Percentiles rank a stretch among this genome's conserved stretches.
phyloP scores from a whole-genome alignment of 2,797 vertebrate species.

The Siniperca scherzeri region DNA sequence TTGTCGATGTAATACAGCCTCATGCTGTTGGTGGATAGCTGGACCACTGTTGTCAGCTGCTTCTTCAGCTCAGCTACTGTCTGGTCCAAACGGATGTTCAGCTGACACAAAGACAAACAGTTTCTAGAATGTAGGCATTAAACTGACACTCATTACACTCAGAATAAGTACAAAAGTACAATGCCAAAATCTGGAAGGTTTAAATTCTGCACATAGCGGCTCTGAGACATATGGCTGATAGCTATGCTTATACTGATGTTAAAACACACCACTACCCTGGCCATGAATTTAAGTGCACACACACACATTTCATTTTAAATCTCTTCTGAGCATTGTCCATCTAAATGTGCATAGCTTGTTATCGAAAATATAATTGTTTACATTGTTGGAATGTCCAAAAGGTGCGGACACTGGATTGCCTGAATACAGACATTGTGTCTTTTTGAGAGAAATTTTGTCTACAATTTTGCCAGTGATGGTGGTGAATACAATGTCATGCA shows the following conservation, averaged over 20 bases:
- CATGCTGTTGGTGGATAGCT: slow-evolving; percentile 93
- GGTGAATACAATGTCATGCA: neutral
- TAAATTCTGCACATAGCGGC: neutral
- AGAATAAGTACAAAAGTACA: neutral
- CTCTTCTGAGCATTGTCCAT: neutral
- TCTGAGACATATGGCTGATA: neutral
- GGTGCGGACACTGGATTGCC: neutral
- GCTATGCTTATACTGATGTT: neutral
- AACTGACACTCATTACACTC: neutral
- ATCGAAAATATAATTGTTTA: too few species aligned
- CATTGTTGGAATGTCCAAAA: too few species aligned
- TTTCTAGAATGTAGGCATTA: neutral
- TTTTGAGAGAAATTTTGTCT: too few species aligned
- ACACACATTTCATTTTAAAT: neutral
- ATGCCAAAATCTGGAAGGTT: neutral
- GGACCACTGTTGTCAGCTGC: slow-evolving; percentile 92
- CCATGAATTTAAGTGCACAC: neutral
- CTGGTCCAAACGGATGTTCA: slow-evolving; percentile 95
- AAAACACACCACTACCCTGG: neutral
- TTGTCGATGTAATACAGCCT: slow-evolving; percentile 96
- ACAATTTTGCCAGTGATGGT: too few species aligned
- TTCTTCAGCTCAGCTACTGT: slow-evolving; percentile 97
- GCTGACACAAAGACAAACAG: slow-evolving; percentile 55
- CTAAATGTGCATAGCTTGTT: neutral
- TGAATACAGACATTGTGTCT: neutral